Evolutionary conservation across 2,888 invertebrate genomes (phyloP).

Genomic region (Andrena trimmerana): DNA sequence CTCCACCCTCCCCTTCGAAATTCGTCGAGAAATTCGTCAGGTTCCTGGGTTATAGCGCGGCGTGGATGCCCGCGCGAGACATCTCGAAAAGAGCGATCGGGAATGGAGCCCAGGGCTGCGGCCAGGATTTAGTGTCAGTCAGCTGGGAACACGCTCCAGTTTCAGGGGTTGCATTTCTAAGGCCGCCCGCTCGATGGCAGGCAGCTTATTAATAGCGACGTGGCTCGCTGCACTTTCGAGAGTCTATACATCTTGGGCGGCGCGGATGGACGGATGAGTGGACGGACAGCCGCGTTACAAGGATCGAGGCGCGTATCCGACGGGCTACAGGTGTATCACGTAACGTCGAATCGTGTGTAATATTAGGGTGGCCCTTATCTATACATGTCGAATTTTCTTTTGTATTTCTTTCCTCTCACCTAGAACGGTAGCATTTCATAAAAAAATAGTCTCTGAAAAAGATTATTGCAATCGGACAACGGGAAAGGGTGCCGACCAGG

Average conservation of each 20-base stretch:
- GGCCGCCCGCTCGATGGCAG: conserved; percentile 43
- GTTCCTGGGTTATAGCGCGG: no score
- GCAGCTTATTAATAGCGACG: conserved; percentile 61
- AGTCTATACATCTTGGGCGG: conserved; percentile 42
- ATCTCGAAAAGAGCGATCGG: no score
- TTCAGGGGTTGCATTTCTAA: conserved; percentile 51
- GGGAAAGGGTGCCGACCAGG: no score
- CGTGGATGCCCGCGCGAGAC: no score
- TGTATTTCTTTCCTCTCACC: no score
- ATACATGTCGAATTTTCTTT: no score
- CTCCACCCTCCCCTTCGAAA: no score
- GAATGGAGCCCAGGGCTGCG: background rate
- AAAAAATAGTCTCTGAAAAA: no score
- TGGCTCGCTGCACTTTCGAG: conserved; percentile 49
- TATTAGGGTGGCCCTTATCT: background rate
- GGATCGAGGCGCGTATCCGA: conserved; percentile 38
- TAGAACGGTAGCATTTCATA: no score
- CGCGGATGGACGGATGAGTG: conserved; percentile 39
- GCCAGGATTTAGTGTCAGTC: conserved; percentile 1
- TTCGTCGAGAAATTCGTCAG: no score
- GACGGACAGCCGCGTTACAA: conserved; percentile 34
- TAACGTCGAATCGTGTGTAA: conserved; percentile 32
- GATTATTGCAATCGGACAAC: no score
- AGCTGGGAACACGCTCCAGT: conserved; percentile 33
- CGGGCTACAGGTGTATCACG: conserved; percentile 12